Base-by-base conservation (phyloP, 2,888 invertebrate genomes). In the Eulithis testata region DNA sequence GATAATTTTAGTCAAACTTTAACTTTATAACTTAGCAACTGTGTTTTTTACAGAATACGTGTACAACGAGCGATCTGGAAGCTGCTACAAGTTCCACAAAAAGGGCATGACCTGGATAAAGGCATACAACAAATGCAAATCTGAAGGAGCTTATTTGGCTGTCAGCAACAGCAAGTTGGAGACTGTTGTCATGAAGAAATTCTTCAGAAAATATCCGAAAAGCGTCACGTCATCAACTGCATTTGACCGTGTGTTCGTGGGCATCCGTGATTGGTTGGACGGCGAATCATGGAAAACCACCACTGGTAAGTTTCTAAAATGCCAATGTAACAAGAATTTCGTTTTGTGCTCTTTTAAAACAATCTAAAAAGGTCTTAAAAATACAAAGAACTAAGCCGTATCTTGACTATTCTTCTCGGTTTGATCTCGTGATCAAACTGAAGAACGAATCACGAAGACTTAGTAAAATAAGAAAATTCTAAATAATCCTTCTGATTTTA, bases 41-140 rank as follows among this genome's bases (percentile, higher is more conserved):
- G 9, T 40, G 8, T 40, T 40, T 40, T 40, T 8, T 36, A 14
- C 40, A 65, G 61, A 36, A 7, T 61, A 66, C 52, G 21, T 14
- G 21, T 55, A 57, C 45, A 44, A 65, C 40, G 36, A 58, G 12
- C 43, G 27, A 11, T 47, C 63, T 47, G 68, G 62, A 40, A 64
- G 59, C 49, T 64, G 59, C 47, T 64, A 59, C 56, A 66, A 65
- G 27, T 65, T 65, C 44, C 60, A 65, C 51, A 44, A 21, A 1
- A 55, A 56, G 11, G 49, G 50, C 36, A 4, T 43, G 37, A 40
- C 50, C 12, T 65, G 65, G 65, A 2, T 11, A 0, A 50, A 55
- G 3, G 65, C 65, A 1, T 51, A 40, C 36, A 5, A 14, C 4
- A 44, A 44, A 44, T 65, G 65, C 56, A 56, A 50, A n/a, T 0